Conservation (phyloP, 2,888 invertebrate genomes). For the Doris montereyensis region DNA sequence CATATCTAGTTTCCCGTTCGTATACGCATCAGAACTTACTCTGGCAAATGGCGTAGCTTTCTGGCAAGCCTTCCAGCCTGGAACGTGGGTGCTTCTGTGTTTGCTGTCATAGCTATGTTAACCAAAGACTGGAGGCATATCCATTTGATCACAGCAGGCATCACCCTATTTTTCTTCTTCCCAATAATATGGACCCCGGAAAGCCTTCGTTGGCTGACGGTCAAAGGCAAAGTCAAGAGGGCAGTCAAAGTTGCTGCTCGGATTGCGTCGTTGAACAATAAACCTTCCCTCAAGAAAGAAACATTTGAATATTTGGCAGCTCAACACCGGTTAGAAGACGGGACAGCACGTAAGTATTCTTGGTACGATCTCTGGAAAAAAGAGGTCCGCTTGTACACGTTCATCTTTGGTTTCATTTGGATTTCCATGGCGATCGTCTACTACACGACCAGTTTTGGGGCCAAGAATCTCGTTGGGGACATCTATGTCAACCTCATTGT, state of each 20-base stretch:
- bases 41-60: conserved; percentile 42
- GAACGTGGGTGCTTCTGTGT: conserved; percentile 40
- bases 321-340: too few relatives aligned
- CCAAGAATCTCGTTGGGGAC: conserved; percentile 49
- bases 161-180: conserved; percentile 22
- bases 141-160: conserved; percentile 35
- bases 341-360: too few relatives aligned
- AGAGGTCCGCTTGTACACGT: too few relatives aligned
- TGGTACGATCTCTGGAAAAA: too few relatives aligned
- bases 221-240: conserved; percentile 43
- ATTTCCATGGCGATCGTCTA: conserved; percentile 45
- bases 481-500: conserved; percentile 52
- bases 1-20: too few relatives aligned
- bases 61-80: conserved; percentile 41
- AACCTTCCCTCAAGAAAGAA: conserved; percentile 40
- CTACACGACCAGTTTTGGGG: conserved; percentile 50
- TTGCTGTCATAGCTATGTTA: conserved; percentile 36
- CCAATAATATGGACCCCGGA: conserved; percentile 45
- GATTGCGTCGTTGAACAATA: conserved; percentile 46
- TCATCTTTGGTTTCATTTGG: conserved; percentile 27
- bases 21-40: too few relatives aligned
- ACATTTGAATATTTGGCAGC: too few relatives aligned
- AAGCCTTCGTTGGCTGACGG: conserved; percentile 48
- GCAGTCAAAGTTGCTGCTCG: conserved; percentile 42
- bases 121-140: conserved; percentile 43